Percentiles rank a stretch among this genome's conserved stretches.
Evolutionary conservation across 2,113 vertebrate species (phyloP).

Genomic region (Trogon surrucura): DNA sequence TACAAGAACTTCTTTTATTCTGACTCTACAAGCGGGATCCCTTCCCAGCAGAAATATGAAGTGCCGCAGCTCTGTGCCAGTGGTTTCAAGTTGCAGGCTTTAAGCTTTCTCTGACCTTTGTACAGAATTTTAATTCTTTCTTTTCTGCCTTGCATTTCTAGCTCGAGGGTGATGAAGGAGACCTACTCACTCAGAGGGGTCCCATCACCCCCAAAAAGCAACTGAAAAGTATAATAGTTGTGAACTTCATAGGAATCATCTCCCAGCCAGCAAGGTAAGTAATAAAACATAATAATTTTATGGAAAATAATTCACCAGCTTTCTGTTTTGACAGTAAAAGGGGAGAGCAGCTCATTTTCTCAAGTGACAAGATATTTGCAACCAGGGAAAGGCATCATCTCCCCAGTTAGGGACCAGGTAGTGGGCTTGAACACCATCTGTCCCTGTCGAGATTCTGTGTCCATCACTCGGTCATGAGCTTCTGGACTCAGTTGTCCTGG

Average conservation of each 20-base stretch:
- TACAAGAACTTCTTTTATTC: slow-evolving; percentile 46
- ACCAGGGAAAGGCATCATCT: not conserved
- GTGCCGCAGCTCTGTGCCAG: slow-evolving; percentile 30
- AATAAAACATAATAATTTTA: slow-evolving; percentile 17
- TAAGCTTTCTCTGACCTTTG: slow-evolving; percentile 70
- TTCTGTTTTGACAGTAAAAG: slow-evolving; percentile 33
- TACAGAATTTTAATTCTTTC: slow-evolving; percentile 65
- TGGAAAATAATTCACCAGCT: not conserved
- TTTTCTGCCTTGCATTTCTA: slow-evolving; percentile 36
- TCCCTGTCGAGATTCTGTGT: not conserved
- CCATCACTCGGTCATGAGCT: not conserved
- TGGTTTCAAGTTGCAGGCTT: slow-evolving; percentile 71
- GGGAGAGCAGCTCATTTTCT: not conserved
- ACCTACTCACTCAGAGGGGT: not conserved
- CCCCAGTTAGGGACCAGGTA: not conserved
- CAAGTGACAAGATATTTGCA: not conserved
- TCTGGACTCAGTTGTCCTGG: not conserved
- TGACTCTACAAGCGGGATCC: slow-evolving; percentile 16
- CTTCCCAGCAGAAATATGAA: slow-evolving; percentile 67
- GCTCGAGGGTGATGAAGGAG: slow-evolving; percentile 35
- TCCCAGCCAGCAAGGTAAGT: not conserved
- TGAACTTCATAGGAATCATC: slow-evolving; percentile 9
- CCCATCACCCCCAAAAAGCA: not conserved
- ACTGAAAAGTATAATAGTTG: not conserved
- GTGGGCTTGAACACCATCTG: not conserved